Evolutionary conservation across 2,888 invertebrate species (phyloP).

Genomic region (Perdita meconis): DNA sequence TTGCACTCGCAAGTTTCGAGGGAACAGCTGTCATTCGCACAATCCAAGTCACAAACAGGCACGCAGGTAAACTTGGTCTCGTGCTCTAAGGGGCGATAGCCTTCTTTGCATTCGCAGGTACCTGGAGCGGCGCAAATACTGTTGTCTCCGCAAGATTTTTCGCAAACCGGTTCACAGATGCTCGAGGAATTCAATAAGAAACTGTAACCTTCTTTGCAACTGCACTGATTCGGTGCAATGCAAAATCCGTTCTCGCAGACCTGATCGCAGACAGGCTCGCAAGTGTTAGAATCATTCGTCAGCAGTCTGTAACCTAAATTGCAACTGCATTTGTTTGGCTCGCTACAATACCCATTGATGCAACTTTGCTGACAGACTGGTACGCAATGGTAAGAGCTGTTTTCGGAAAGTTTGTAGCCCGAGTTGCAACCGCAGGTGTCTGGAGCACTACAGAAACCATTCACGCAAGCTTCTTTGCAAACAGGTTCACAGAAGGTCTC

Average conservation of each 20-base stretch:
- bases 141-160: slow-evolving; percentile 78
- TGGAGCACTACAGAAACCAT: slow-evolving; percentile 72
- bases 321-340: slow-evolving; percentile 81
- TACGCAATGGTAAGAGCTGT: slow-evolving; percentile 68
- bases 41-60: slow-evolving; percentile 26
- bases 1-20: slow-evolving; percentile 57
- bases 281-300: slow-evolving; percentile 73
- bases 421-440: slow-evolving; percentile 66
- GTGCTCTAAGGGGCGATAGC: slow-evolving; percentile 56
- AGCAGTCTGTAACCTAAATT: slow-evolving; percentile 82
- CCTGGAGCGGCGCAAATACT: slow-evolving; percentile 82
- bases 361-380: slow-evolving; percentile 82
- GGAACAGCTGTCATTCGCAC: slow-evolving; percentile 81
- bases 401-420: slow-evolving; percentile 71
- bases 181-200: slow-evolving; percentile 75
- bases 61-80: not conserved
- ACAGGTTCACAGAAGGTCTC: slow-evolving; percentile 79
- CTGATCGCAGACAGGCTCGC: slow-evolving; percentile 82
- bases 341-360: slow-evolving; percentile 84
- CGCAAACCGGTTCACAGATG: slow-evolving; percentile 58
- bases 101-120: slow-evolving; percentile 74
- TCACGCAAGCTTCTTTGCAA: slow-evolving; percentile 76
- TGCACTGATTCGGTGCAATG: slow-evolving; percentile 80
- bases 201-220: slow-evolving; percentile 81
- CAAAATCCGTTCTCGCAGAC: slow-evolving; percentile 82